phyloP scores from a whole-genome alignment of 2,888 invertebrate species.

The Drosophila tripunctata region DNA sequence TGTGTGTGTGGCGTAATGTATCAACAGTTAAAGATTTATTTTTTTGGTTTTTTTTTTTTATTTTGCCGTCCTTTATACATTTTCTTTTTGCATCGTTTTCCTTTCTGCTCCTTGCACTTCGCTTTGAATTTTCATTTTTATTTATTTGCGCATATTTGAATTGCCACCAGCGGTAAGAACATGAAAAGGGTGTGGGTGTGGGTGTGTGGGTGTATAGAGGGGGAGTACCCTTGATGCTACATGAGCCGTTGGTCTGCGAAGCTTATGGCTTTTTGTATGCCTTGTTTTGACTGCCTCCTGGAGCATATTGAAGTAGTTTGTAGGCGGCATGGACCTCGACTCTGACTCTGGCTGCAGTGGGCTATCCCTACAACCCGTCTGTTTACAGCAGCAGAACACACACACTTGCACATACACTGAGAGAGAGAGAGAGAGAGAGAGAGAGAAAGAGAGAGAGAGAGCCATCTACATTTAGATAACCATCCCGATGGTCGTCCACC shows the following conservation, averaged over 20 bases:
- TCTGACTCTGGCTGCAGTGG: neutral
- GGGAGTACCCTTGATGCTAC: slow-evolving; percentile 16
- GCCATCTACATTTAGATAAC: slow-evolving; percentile 55
- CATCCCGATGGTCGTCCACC: slow-evolving; percentile 37
- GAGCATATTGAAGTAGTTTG: slow-evolving; percentile 74
- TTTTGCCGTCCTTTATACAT: too few species aligned
- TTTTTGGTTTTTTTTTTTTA: slow-evolving; percentile 19
- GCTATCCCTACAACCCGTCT: slow-evolving; percentile 21
- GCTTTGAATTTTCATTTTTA: slow-evolving; percentile 77
- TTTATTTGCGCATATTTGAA: slow-evolving; percentile 79
- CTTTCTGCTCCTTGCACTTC: slow-evolving; percentile 51
- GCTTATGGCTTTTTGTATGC: slow-evolving; percentile 77
- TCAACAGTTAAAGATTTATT: slow-evolving; percentile 56
- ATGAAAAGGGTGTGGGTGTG: neutral
- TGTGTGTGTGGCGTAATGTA: slow-evolving; percentile 41
- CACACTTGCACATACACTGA: slow-evolving; percentile 12
- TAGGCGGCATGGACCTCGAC: slow-evolving; percentile 51
- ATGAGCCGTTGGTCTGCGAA: slow-evolving; percentile 52
- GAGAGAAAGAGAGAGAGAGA: slow-evolving; percentile 24
- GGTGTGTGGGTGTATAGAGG: neutral
- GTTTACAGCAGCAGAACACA: too few species aligned
- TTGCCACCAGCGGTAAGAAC: slow-evolving; percentile 40
- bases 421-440: slow-evolving; percentile 24
- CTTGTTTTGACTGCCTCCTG: slow-evolving; percentile 64
- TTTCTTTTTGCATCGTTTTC: slow-evolving; percentile 26